phyloP scores from a whole-genome alignment of 2,797 vertebrate species.

The Coregonus ussuriensis region DNA sequence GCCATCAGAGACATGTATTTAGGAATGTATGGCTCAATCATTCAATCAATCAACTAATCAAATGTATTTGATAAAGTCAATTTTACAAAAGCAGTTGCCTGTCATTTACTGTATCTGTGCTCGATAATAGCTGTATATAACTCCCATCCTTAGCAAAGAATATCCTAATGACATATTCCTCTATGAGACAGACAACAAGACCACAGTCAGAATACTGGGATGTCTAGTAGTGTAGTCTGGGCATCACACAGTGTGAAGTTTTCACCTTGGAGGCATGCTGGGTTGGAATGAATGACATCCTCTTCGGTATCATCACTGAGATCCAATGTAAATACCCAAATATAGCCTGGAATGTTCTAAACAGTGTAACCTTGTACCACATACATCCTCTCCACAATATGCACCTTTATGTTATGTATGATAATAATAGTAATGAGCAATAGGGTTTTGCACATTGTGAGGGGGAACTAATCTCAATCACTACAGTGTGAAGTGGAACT shows the following conservation, averaged over 20 bases:
- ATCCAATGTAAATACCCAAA: not conserved
- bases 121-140: too few species aligned
- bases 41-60: too few species aligned
- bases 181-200: not conserved
- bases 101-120: too few species aligned
- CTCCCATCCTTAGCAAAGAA: not conserved
- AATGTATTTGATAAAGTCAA: too few species aligned
- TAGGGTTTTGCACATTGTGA: too few species aligned
- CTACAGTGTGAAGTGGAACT: too few species aligned
- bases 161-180: not conserved
- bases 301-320: conserved; percentile 2
- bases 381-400: not conserved
- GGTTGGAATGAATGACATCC: conserved; percentile 19
- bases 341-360: not conserved
- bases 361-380: too few species aligned
- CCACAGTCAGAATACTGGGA: not conserved
- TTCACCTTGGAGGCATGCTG: not conserved
- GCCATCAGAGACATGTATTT: too few species aligned
- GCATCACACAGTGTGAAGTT: not conserved
- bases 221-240: not conserved
- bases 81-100: too few species aligned
- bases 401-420: not conserved
- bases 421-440: too few species aligned
- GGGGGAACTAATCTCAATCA: too few species aligned
- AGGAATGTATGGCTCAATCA: too few species aligned